Conservation (phyloP, 2,888 invertebrate genomes). For the Apamea monoglypha region DNA sequence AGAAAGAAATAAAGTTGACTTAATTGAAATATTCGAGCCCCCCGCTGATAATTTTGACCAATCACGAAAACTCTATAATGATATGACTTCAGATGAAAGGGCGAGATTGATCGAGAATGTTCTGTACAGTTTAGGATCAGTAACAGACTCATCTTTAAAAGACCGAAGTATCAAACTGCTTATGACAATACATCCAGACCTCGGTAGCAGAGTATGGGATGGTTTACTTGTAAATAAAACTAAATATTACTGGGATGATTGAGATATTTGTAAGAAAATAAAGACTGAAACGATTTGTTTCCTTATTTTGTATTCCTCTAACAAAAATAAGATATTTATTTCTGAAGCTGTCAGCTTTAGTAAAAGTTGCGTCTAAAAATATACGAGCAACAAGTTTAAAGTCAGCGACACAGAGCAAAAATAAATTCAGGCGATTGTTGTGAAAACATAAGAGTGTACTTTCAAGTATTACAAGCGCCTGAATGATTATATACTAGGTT, state of each 20-base stretch:
- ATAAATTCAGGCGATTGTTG: conserved; percentile 5
- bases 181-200: conserved; percentile 93
- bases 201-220: conserved; percentile 89
- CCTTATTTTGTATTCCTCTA: not conserved
- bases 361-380: not conserved
- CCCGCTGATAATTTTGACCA: conserved; percentile 97
- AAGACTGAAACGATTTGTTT: not conserved
- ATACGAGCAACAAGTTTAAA: conserved; percentile 29
- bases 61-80: conserved; percentile 94
- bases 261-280: not conserved
- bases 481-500: not conserved
- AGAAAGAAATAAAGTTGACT: conserved; percentile 87
- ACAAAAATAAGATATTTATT: not conserved
- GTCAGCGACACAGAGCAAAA: not conserved
- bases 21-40: conserved; percentile 91
- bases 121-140: conserved; percentile 92
- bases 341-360: no score
- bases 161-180: conserved; percentile 94
- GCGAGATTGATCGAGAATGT: conserved; percentile 95
- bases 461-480: not conserved
- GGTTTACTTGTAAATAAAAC: conserved; percentile 73
- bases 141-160: conserved; percentile 91
- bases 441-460: not conserved
- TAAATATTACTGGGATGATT: conserved; percentile 17
- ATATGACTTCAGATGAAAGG: conserved; percentile 92